Evolutionary conservation across 1,140 invertebrate species (phyloP).

Genomic region (Varroa destructor): DNA sequence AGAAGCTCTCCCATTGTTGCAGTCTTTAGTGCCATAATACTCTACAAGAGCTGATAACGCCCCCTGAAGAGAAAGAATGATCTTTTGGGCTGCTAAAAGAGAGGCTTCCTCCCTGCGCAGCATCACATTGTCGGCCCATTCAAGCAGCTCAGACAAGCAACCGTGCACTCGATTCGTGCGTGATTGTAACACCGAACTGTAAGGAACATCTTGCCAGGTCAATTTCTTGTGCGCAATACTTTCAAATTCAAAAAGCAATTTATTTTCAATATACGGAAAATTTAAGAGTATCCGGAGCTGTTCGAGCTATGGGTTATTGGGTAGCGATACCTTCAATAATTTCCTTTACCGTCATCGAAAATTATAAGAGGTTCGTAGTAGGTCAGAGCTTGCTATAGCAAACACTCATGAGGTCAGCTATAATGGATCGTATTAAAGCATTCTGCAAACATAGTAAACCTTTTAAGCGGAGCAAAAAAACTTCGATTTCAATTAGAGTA

Average conservation of each 20-base stretch:
- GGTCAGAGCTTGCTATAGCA: no score
- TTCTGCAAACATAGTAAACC: no score
- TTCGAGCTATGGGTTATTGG: constrained; percentile 8
- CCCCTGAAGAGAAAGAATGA: constrained; percentile 39
- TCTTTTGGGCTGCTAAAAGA: constrained; percentile 2
- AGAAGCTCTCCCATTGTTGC: constrained; percentile 22
- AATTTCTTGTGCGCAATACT: background rate
- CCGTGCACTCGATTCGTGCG: constrained; percentile 73
- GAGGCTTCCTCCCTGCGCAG: constrained; percentile 48
- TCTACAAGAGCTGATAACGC: constrained; percentile 62
- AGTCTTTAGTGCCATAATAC: constrained; percentile 45
- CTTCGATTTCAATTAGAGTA: no score
- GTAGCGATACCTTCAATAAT: no score
- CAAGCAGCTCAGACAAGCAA: constrained; percentile 67
- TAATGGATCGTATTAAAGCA: no score
- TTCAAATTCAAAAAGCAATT: background rate
- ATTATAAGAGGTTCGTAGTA: no score
- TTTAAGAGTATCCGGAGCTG: background rate
- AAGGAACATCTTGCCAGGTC: background rate
- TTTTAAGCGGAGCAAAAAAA: no score
- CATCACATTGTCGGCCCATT: constrained; percentile 73
- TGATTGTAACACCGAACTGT: constrained; percentile 52
- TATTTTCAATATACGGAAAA: background rate
- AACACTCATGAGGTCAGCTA: no score
- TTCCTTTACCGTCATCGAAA: no score